A percentile compares a stretch with the other conserved stretches of the same genome.
These are phyloP conservation scores for Chrysopa pallens DNA, from an alignment of 1,140 invertebrate species.

Conservation along the genomic window DNA sequence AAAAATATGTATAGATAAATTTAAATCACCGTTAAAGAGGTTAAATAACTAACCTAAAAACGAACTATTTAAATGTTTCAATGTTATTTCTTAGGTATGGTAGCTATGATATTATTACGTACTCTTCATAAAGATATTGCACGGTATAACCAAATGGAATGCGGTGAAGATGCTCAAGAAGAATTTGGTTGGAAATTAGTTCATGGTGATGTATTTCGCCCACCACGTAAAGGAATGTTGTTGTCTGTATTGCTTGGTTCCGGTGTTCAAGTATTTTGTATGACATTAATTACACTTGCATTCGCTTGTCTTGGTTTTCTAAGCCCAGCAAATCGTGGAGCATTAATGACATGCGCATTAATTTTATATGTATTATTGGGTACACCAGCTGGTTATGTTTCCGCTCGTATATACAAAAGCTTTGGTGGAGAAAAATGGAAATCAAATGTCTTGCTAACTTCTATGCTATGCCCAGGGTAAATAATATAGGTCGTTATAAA, in stretches of 20 bases:
- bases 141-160: conserved; percentile 92
- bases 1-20: too few species aligned
- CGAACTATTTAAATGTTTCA: background rate
- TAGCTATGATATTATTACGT: conserved; percentile 95
- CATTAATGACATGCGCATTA: conserved; percentile 94
- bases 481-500: conserved; percentile 8
- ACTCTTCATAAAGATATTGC: conserved; percentile 98
- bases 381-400: conserved; percentile 88
- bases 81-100: conserved; percentile 57
- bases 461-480: conserved; percentile 88
- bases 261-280: conserved; percentile 76
- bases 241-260: conserved; percentile 88
- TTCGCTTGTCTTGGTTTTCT: conserved; percentile 97
- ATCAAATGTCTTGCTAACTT: conserved; percentile 89
- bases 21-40: too few species aligned
- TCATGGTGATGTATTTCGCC: conserved; percentile 87
- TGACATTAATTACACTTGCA: conserved; percentile 63
- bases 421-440: conserved; percentile 98
- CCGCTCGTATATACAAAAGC: conserved; percentile 92
- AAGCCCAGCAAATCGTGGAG: conserved; percentile 94
- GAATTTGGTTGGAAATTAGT: conserved; percentile 99
- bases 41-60: too few species aligned
- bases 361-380: conserved; percentile 90
- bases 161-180: conserved; percentile 92
- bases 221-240: conserved; percentile 92